phyloP scores from a whole-genome alignment of 2,888 invertebrate genomes.

The Hetaerina titia region DNA sequence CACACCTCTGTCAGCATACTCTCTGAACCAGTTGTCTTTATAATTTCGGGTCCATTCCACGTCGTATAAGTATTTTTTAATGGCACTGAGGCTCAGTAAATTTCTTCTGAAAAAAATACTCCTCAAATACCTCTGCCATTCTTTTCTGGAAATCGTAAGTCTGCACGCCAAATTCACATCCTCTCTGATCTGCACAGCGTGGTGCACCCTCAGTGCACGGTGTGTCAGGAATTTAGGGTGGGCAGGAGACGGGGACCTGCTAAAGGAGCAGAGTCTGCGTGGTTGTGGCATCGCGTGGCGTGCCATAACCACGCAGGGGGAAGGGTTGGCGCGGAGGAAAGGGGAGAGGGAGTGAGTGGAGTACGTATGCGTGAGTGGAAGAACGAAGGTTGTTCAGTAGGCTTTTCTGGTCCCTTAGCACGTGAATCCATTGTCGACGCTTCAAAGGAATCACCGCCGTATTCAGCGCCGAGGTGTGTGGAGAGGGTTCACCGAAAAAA shows the following conservation, averaged over 20 bases:
- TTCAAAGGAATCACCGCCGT: conserved; percentile 43
- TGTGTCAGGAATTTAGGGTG: too few relatives aligned
- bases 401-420: conserved; percentile 49
- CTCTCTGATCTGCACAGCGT: not conserved
- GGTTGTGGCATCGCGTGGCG: not conserved
- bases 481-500: not conserved
- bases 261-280: too few relatives aligned
- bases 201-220: not conserved
- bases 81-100: not conserved
- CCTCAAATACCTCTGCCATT: not conserved
- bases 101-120: not conserved
- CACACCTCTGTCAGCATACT: too few relatives aligned
- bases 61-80: not conserved
- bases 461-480: conserved; percentile 37
- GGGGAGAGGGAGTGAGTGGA: not conserved
- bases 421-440: conserved; percentile 47
- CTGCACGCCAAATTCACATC: not conserved
- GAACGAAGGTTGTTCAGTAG: not conserved
- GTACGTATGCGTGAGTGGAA: not conserved
- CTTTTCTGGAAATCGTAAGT: not conserved
- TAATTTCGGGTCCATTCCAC: too few relatives aligned
- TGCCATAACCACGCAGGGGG: not conserved
- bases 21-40: too few relatives aligned
- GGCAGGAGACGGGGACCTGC: too few relatives aligned
- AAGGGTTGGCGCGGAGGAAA: not conserved